phyloP scores from a whole-genome alignment of 2,888 invertebrate species.

The Malachius bipustulatus region DNA sequence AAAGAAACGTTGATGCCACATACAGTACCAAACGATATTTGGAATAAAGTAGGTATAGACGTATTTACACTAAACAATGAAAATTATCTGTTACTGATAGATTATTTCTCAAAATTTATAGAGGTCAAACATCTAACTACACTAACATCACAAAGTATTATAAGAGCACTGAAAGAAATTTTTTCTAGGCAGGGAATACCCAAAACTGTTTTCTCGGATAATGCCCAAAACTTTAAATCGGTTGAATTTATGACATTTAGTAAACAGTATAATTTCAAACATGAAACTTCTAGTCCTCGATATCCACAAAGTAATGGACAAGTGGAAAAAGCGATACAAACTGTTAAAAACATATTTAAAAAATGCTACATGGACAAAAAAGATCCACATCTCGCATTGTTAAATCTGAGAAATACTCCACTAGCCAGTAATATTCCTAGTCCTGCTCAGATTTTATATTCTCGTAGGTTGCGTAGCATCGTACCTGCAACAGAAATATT shows the following conservation, averaged over 20 bases:
- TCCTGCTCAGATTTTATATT: background rate
- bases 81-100: constrained; percentile 4
- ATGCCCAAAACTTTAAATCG: constrained; percentile 7
- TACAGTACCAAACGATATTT: constrained; percentile 11
- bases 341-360: constrained; percentile 6
- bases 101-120: constrained; percentile 9
- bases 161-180: constrained; percentile 8
- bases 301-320: constrained; percentile 6
- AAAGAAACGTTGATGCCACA: constrained; percentile 14
- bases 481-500: no score
- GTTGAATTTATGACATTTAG: constrained; percentile 5
- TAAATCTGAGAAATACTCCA: constrained; percentile 16
- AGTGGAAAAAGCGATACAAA: constrained; percentile 5
- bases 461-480: background rate
- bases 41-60: constrained; percentile 12
- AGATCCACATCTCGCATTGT: constrained; percentile 15
- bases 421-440: constrained; percentile 7
- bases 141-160: constrained; percentile 2
- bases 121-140: constrained; percentile 6
- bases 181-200: constrained; percentile 13
- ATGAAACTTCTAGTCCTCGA: constrained; percentile 7
- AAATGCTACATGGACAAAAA: constrained; percentile 12
- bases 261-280: constrained; percentile 9
- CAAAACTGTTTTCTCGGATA: constrained; percentile 9
- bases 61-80: constrained; percentile 9